Evolutionary conservation across 2,888 invertebrate species (phyloP), one percentile per base, ranked within the genome.

Genomic region (Drosophila monieri): DNA sequence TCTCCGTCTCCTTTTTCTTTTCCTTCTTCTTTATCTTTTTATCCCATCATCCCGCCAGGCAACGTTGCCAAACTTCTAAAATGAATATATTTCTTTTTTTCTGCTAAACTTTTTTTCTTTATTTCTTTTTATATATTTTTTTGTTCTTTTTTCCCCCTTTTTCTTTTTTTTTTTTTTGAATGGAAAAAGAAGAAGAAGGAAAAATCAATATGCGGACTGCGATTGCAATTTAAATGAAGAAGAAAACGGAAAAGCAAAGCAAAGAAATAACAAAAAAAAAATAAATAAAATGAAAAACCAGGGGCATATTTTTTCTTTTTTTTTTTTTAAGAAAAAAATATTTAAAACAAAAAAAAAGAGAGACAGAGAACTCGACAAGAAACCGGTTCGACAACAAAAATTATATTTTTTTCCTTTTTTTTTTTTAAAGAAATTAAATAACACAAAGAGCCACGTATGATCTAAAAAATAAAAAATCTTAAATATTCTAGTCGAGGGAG

Each of bases 381-480:
- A 85, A 85, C 85, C 74, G 83, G 85, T 85, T 74, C 55, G 77
- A 69, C 74, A 69, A 76, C 76, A 80, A 47, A 37, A 56, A 12
- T 27, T 56, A 12, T 27, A 9, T 27, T 9, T 9, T 27, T 27
- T 9, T 27, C 21, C 5, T 4, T 27, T 2, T 27, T 8, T 27
- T 27, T 27, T 27, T 8, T 27, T 21, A 5, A 21, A n/a, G 18
- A 37, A 14, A 10, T 9, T 60, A 32, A 14, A 10, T 10, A 60
- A 46, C 47, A 57, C n/a, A 55, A 27, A 27, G 61, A 60, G 62
- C 84, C 70, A 80, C 60, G 71, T 76, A 70, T 49, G 9, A 49
- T 74, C 41, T 15, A n/a, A 41, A 12, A n/a, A 25, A 43, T 30
- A 14, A 25, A 39, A 35, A 44, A n/a, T n/a, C n/a, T 6, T 30